A percentile compares a stretch with the other conserved stretches of the same genome.
phyloP scores from a whole-genome alignment of 2,888 invertebrate genomes.

The Drosophila robusta region DNA sequence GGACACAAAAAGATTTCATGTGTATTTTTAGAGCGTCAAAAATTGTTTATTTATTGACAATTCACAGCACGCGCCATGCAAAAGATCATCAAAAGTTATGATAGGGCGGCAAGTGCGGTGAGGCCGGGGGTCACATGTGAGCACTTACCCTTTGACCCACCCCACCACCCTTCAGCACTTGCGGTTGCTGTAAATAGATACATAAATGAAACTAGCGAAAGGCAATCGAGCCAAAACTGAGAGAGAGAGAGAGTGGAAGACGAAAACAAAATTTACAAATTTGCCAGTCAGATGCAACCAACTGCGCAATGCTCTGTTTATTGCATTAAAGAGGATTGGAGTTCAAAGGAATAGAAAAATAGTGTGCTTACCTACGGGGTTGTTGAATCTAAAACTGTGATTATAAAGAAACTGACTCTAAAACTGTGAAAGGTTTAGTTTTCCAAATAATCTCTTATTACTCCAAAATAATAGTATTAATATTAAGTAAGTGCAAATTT shows the following conservation, averaged over 20 bases:
- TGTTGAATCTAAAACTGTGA: no score
- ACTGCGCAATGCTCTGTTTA: neutral
- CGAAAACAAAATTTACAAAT: neutral
- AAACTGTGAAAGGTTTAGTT: no score
- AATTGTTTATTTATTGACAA: conserved; percentile 78
- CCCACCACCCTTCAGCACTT: conserved; percentile 12
- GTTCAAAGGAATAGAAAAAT: no score
- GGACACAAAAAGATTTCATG: conserved; percentile 49
- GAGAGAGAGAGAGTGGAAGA: neutral
- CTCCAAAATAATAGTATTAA: no score
- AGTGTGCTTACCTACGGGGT: no score
- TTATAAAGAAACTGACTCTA: no score
- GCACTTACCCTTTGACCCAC: conserved; percentile 5
- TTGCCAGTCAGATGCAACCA: neutral
- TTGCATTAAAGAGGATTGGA: no score
- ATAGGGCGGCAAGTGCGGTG: conserved; percentile 6
- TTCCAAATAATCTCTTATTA: no score
- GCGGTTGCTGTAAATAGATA: conserved; percentile 44
- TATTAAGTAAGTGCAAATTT: no score
- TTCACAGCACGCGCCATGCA: conserved; percentile 71
- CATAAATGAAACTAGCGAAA: conserved; percentile 47
- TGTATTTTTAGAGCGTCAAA: conserved; percentile 56
- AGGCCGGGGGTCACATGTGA: neutral
- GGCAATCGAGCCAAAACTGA: conserved; percentile 14
- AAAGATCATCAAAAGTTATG: conserved; percentile 76